A percentile compares a stretch with the other conserved stretches of the same genome.
Evolutionary conservation across 1,140 invertebrate species (phyloP).

Genomic region (Scaptomyza pallida): DNA sequence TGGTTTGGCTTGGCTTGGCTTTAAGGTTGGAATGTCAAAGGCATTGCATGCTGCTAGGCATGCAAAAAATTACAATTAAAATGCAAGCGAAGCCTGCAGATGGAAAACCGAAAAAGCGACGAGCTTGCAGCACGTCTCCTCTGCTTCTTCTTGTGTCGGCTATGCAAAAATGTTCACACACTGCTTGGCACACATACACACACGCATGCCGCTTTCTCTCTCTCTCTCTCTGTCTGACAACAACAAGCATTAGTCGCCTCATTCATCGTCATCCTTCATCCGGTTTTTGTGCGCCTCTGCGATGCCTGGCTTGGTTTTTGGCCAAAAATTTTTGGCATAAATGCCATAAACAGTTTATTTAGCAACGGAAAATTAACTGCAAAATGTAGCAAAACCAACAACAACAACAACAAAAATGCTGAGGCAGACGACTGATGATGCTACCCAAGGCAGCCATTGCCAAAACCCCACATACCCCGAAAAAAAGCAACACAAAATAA

Average conservation of each 20-base stretch:
- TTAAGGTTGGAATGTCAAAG: slow-evolving; percentile 11
- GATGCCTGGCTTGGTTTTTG: slow-evolving; percentile 30
- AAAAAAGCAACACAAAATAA: no score
- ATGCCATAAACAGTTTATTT: slow-evolving; percentile 83
- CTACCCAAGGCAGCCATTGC: slow-evolving; percentile 58
- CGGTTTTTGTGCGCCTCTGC: slow-evolving; percentile 30
- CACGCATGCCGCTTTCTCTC: slow-evolving; percentile 2
- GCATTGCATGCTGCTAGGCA: slow-evolving; percentile 28
- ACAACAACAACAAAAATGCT: slow-evolving; percentile 41
- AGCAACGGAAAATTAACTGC: slow-evolving; percentile 82
- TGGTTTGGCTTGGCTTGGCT: neutral
- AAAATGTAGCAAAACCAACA: slow-evolving; percentile 59
- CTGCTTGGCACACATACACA: slow-evolving; percentile 12
- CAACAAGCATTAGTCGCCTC: slow-evolving; percentile 28
- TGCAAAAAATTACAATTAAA: slow-evolving; percentile 69
- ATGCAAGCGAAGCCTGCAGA: slow-evolving; percentile 36
- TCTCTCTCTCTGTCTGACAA: neutral
- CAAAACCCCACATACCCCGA: neutral
- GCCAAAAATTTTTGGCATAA: slow-evolving; percentile 82
- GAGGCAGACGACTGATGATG: slow-evolving; percentile 56
- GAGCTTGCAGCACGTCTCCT: slow-evolving; percentile 33
- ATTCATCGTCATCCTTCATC: slow-evolving; percentile 71
- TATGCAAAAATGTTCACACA: slow-evolving; percentile 63
- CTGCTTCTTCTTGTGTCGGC: slow-evolving; percentile 22
- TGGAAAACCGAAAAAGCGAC: slow-evolving; percentile 12